Base-by-base conservation (phyloP, 2,888 invertebrate species). In the Acleris literana region DNA sequence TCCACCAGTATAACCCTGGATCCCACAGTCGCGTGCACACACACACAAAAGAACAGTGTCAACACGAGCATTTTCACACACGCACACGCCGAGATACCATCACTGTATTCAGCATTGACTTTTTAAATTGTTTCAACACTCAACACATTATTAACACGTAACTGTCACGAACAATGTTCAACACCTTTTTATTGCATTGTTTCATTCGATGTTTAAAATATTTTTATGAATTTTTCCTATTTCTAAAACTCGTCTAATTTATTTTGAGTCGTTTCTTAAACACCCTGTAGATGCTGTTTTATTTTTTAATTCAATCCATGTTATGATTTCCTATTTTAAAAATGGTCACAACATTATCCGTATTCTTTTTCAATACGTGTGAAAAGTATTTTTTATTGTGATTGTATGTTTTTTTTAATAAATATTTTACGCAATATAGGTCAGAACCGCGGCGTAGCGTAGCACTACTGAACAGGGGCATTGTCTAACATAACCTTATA, bases 401-500 rank as follows among this genome's bases (percentile, higher is more conserved):
- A 33, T 70, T 58, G 68, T 74, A 63, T 70, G 67, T 72, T 71
- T 80, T 73, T 63, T 39, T 39, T 13, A 39, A 39, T 57, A 43
- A 59, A 29, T 61, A 16, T 66, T 55, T 54, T 60, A 62, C 65
- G 33, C 43, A 69, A 78, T 85, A 73, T 86, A 77, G 87, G 91
- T 89, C 89, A 88, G 76, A 77, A 80, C 83, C 82, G 78, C 78
- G 70, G 77, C 84, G 86, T 82, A 77, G 80, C 79, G 80, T 84
- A 79, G 77, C 74, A 72, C 81, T 81, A 92, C 92, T 92, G 90
- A 90, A 86, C 89, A 79, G 85, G 76, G 76, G 84, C 81, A 85
- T 85, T 86, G 86, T 87, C 78, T 81, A 83, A 84, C 83, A 83
- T 90, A 89, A 86, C 84, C 86, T 92, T 92, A 90, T 92, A 92